Evolutionary conservation across 2,888 invertebrate species (phyloP).

Genomic region (Spicauda simplicius): DNA sequence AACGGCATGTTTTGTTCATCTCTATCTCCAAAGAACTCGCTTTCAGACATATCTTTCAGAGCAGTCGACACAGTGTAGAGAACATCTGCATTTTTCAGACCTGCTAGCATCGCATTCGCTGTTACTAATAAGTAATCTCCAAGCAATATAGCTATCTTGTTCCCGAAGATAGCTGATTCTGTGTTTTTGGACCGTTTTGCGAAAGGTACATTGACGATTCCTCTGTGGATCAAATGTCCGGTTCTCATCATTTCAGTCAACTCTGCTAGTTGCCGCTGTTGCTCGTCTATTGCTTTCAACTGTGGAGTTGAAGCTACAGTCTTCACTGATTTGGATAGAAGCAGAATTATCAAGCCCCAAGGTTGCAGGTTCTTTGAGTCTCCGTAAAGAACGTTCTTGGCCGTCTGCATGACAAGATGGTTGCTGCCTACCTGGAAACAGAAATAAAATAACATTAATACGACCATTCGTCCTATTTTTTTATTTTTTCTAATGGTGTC

Average conservation of each 20-base stretch:
- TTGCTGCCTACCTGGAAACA: conserved; percentile 89
- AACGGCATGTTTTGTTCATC: conserved; percentile 91
- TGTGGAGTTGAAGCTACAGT: conserved; percentile 83
- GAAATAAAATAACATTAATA: no score
- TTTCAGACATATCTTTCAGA: conserved; percentile 91
- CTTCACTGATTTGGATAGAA: conserved; percentile 90
- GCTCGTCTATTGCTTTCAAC: conserved; percentile 84
- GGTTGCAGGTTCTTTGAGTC: conserved; percentile 94
- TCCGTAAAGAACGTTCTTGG: conserved; percentile 92
- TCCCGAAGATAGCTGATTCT: conserved; percentile 92
- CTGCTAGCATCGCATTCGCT: conserved; percentile 92
- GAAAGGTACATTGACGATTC: conserved; percentile 76
- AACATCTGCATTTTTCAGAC: conserved; percentile 88
- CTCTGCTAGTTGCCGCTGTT: conserved; percentile 82
- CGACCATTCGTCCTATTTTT: no score
- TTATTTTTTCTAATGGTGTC: no score
- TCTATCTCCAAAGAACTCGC: conserved; percentile 91
- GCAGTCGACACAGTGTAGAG: conserved; percentile 93
- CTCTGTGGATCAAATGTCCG: conserved; percentile 92
- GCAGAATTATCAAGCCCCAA: conserved; percentile 92
- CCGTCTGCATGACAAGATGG: conserved; percentile 93
- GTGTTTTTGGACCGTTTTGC: conserved; percentile 84
- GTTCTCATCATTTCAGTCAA: conserved; percentile 95
- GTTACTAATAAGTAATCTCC: conserved; percentile 94
- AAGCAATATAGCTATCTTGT: conserved; percentile 93